These are phyloP conservation scores for Drosophila gunungcola DNA, from an alignment of 1,140 invertebrate genomes.

Conservation along the genomic window DNA sequence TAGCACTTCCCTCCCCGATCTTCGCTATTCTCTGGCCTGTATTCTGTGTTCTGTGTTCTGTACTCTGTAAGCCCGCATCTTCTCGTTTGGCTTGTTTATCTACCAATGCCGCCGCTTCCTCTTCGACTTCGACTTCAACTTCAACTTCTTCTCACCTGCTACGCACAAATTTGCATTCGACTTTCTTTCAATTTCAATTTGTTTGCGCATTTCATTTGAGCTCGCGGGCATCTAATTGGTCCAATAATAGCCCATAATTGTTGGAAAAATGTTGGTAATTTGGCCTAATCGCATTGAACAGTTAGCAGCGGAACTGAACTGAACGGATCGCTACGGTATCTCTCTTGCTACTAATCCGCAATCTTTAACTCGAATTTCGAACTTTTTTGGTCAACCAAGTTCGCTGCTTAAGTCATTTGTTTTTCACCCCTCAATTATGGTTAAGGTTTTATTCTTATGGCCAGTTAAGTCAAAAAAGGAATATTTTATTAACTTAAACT, in stretches of 20 bases:
- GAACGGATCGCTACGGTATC: slow-evolving; percentile 24
- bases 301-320: slow-evolving; percentile 49
- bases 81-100: slow-evolving; percentile 29
- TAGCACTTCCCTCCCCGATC: slow-evolving; percentile 62
- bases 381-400: slow-evolving; percentile 33
- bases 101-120: slow-evolving; percentile 1
- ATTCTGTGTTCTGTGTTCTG: not conserved
- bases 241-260: slow-evolving; percentile 73
- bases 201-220: slow-evolving; percentile 35
- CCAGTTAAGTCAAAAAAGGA: too few species aligned
- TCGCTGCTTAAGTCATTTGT: slow-evolving; percentile 73
- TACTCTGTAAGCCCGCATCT: slow-evolving; percentile 43
- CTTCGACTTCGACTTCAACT: not conserved
- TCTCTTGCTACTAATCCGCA: slow-evolving; percentile 3
- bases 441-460: not conserved
- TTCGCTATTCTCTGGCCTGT: not conserved
- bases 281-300: slow-evolving; percentile 67
- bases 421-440: not conserved
- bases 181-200: slow-evolving; percentile 67
- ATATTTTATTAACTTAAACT: not conserved
- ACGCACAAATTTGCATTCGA: slow-evolving; percentile 62
- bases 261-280: slow-evolving; percentile 65
- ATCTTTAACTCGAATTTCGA: not conserved
- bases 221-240: slow-evolving; percentile 38
- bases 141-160: slow-evolving; percentile 15